phyloP scores from a whole-genome alignment of 1,140 invertebrate species.

The Zaprionus camerounensis region DNA sequence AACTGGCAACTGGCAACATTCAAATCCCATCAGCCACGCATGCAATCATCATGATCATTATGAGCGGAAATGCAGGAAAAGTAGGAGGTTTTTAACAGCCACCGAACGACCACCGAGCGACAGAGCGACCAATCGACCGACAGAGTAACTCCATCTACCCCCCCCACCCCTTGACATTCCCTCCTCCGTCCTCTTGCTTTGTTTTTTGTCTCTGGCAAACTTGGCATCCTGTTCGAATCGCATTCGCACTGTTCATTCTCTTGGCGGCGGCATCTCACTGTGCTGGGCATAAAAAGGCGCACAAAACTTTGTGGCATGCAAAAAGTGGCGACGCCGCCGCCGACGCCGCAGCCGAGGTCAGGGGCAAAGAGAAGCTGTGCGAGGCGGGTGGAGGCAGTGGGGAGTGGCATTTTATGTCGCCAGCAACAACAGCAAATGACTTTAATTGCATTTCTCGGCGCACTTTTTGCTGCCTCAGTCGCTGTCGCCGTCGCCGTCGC shows the following conservation, averaged over 20 bases:
- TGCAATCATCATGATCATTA: slow-evolving; percentile 83
- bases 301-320: slow-evolving; percentile 74
- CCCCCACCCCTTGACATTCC: neutral
- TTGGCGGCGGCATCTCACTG: slow-evolving; percentile 47
- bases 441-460: slow-evolving; percentile 81
- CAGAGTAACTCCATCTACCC: neutral
- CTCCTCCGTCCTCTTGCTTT: slow-evolving; percentile 2
- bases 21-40: slow-evolving; percentile 81
- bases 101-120: slow-evolving; percentile 65
- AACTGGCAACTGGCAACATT: slow-evolving; percentile 61
- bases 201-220: slow-evolving; percentile 52
- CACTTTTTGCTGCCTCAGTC: slow-evolving; percentile 61
- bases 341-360: slow-evolving; percentile 61
- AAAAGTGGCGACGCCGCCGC: slow-evolving; percentile 72
- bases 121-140: slow-evolving; percentile 13
- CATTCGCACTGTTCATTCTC: slow-evolving; percentile 69
- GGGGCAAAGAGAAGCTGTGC: slow-evolving; percentile 15
- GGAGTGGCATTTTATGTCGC: slow-evolving; percentile 80
- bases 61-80: slow-evolving; percentile 82
- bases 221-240: slow-evolving; percentile 52
- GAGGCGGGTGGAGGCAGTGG: slow-evolving; percentile 2
- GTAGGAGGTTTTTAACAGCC: slow-evolving; percentile 82
- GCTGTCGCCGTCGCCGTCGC: neutral
- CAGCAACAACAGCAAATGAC: slow-evolving; percentile 80
- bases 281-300: slow-evolving; percentile 73